phyloP scores from a whole-genome alignment of 2,113 vertebrate species.

The Chunga burmeisteri region DNA sequence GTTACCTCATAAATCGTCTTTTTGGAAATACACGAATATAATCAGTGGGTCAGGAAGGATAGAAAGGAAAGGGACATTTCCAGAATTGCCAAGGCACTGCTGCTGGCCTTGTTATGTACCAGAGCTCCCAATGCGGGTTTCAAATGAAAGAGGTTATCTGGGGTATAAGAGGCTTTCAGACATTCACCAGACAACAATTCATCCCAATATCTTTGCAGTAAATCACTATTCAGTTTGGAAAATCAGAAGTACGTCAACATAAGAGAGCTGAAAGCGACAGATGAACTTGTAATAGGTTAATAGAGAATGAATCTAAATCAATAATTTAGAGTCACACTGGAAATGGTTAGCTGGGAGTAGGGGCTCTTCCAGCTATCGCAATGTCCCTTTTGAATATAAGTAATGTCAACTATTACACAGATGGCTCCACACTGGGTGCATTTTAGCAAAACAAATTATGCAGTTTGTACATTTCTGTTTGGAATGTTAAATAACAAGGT shows the following conservation, averaged over 20 bases:
- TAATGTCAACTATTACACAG: conserved; percentile 13
- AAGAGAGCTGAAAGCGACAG: neutral
- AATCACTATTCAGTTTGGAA: neutral
- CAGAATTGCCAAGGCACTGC: neutral
- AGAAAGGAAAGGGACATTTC: neutral
- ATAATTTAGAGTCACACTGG: neutral
- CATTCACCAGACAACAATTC: neutral
- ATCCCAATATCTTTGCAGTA: neutral
- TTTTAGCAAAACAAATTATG: conserved; percentile 22
- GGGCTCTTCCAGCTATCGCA: neutral
- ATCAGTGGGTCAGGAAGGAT: neutral
- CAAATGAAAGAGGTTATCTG: neutral
- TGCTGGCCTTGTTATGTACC: neutral
- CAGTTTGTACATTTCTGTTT: neutral
- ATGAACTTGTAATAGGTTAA: conserved; percentile 11
- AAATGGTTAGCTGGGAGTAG: neutral
- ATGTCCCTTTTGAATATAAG: conserved; percentile 17
- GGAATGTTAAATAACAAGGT: conserved; percentile 34
- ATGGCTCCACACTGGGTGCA: neutral
- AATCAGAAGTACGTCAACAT: neutral
- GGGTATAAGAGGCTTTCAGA: neutral
- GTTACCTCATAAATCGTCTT: neutral
- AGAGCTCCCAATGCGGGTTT: neutral
- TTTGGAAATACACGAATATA: neutral
- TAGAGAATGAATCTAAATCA: conserved; percentile 21